Percentiles rank a stretch among this genome's conserved stretches.
Conservation (phyloP, 2,888 invertebrate species). For the Anagyrus pseudococci region DNA sequence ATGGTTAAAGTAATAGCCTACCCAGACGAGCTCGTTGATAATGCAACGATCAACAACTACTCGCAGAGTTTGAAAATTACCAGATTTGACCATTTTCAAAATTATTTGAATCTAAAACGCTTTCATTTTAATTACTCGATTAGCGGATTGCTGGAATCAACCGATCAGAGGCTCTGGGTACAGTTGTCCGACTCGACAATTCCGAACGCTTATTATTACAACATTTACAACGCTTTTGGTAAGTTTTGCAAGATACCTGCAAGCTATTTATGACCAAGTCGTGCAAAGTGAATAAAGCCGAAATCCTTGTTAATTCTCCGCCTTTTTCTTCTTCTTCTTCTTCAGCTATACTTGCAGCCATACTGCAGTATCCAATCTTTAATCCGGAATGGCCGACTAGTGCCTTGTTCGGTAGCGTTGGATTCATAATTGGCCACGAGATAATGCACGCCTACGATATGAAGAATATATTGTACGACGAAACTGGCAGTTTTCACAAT, state of each 20-base stretch:
- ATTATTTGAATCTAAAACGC: conserved; percentile 12
- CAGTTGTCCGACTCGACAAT: conserved; percentile 4
- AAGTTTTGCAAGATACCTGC: not conserved
- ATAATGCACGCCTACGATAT: conserved; percentile 91
- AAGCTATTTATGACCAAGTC: too few species aligned
- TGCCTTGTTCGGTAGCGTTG: conserved; percentile 90
- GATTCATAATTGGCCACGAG: conserved; percentile 90
- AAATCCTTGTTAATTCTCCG: too few species aligned
- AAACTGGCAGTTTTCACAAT: conserved; percentile 86
- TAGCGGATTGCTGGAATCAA: not conserved
- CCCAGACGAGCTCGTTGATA: conserved; percentile 20
- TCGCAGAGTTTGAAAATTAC: conserved; percentile 2
- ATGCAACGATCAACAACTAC: conserved; percentile 15
- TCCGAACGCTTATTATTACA: conserved; percentile 20
- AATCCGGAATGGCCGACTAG: conserved; percentile 85
- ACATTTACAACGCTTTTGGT: conserved; percentile 10
- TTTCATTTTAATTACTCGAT: conserved; percentile 14
- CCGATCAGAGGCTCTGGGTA: conserved; percentile 19
- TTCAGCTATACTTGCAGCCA: conserved; percentile 82
- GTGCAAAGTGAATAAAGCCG: too few species aligned
- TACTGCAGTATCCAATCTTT: conserved; percentile 90
- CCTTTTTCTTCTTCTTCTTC: too few species aligned
- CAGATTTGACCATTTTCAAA: not conserved
- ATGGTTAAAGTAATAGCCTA: conserved; percentile 27
- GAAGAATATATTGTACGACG: conserved; percentile 88